A percentile compares a stretch with the other conserved stretches of the same genome.
Conservation (phyloP, 1,140 invertebrate species). For the Chironomus tepperi region DNA sequence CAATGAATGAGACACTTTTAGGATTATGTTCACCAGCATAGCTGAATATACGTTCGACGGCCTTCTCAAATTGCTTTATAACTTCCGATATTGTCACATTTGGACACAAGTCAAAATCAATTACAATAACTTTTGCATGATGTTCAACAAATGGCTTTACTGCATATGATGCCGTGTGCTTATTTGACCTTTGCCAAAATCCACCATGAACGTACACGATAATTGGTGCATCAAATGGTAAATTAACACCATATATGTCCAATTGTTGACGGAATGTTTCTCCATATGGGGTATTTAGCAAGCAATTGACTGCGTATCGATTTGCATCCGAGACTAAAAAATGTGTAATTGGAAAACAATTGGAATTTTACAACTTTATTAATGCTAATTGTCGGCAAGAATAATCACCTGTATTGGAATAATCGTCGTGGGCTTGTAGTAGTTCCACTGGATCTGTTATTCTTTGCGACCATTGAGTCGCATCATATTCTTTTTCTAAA, state of each 20-base stretch:
- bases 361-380: neutral
- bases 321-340: slow-evolving; percentile 17
- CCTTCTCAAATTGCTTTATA: slow-evolving; percentile 50
- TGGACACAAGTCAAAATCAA: slow-evolving; percentile 71
- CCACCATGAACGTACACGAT: slow-evolving; percentile 75
- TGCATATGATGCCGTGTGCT: slow-evolving; percentile 53
- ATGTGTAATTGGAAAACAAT: neutral
- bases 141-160: slow-evolving; percentile 50
- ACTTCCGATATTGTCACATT: slow-evolving; percentile 51
- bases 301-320: neutral
- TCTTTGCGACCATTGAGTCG: slow-evolving; percentile 6
- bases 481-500: slow-evolving; percentile 2
- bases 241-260: slow-evolving; percentile 18
- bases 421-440: neutral
- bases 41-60: slow-evolving; percentile 50
- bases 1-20: slow-evolving; percentile 45
- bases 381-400: neutral
- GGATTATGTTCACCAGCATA: slow-evolving; percentile 44
- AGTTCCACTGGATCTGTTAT: neutral
- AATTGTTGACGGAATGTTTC: slow-evolving; percentile 7
- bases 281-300: neutral
- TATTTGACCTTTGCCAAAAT: slow-evolving; percentile 66
- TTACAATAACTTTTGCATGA: slow-evolving; percentile 56
- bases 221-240: slow-evolving; percentile 50
- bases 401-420: neutral